Conservation (phyloP, 1,140 invertebrate species). For the Carcinoscorpius rotundicauda region DNA sequence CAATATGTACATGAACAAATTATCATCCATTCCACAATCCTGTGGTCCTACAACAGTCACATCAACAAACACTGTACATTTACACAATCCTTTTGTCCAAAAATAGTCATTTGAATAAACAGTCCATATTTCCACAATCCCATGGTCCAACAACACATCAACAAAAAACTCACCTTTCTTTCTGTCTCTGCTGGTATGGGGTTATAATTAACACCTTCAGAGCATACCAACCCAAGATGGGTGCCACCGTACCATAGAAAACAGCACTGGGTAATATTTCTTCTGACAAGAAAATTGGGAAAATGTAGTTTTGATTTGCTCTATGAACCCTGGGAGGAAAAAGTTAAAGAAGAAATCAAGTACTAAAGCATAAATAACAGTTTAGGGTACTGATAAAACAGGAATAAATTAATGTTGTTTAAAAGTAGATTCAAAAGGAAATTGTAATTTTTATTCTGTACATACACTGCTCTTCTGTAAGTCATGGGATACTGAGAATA, state of each 20-base stretch:
- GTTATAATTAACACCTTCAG: slow-evolving; percentile 77
- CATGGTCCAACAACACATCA: too few species aligned
- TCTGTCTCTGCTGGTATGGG: slow-evolving; percentile 64
- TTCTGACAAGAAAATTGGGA: slow-evolving; percentile 82
- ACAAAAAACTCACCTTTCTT: slow-evolving; percentile 45
- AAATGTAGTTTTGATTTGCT: slow-evolving; percentile 73
- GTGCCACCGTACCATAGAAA: slow-evolving; percentile 83
- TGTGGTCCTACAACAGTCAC: too few species aligned
- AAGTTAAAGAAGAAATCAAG: slow-evolving; percentile 1
- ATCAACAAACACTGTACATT: too few species aligned
- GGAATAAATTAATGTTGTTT: not conserved
- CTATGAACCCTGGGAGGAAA: slow-evolving; percentile 51
- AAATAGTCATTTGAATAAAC: too few species aligned
- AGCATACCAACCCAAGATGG: slow-evolving; percentile 61
- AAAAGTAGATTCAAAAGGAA: slow-evolving; percentile 3
- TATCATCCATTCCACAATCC: too few species aligned
- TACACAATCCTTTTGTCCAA: too few species aligned
- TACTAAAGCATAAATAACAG: not conserved
- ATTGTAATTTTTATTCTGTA: not conserved
- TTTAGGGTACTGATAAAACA: not conserved
- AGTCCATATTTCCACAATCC: too few species aligned
- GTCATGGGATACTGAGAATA: too few species aligned
- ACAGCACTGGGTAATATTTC: slow-evolving; percentile 75
- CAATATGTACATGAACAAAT: too few species aligned
- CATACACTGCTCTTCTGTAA: too few species aligned